Evolutionary conservation across 2,888 invertebrate species (phyloP).

Genomic region (Drosophila mimetica): DNA sequence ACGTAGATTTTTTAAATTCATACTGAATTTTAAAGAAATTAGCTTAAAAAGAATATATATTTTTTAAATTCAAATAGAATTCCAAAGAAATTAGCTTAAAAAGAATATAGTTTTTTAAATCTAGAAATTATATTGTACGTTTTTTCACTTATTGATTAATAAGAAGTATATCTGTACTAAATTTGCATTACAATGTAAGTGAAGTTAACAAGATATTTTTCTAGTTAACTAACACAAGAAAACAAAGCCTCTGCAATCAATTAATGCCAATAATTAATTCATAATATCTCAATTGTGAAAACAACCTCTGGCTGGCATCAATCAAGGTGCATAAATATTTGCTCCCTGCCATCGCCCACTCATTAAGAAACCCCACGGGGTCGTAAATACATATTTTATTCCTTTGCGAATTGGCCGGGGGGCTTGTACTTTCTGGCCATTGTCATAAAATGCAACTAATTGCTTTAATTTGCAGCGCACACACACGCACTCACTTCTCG

Average conservation of each 20-base stretch:
- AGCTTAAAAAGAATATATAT: too few species aligned
- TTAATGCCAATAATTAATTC: conserved; percentile 25
- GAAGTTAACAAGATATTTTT: neutral
- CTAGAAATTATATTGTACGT: too few species aligned
- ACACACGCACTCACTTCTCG: conserved; percentile 12
- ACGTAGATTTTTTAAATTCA: too few species aligned
- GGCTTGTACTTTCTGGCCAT: conserved; percentile 42
- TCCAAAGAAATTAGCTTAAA: too few species aligned
- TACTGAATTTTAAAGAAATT: too few species aligned
- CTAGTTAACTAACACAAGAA: neutral
- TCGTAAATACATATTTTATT: conserved; percentile 24
- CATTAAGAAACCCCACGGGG: conserved; percentile 28
- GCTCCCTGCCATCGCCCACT: conserved; percentile 27
- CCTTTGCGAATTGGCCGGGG: conserved; percentile 7
- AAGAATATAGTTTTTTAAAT: too few species aligned
- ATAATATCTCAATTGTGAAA: conserved; percentile 24
- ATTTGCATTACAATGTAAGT: too few species aligned
- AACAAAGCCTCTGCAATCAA: conserved; percentile 4
- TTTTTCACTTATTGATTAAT: too few species aligned
- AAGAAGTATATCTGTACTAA: too few species aligned
- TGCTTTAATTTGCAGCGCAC: conserved; percentile 65
- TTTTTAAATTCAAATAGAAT: too few species aligned
- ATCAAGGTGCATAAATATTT: conserved; percentile 31
- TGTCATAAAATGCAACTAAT: conserved; percentile 78
- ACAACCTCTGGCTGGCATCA: conserved; percentile 33